These are phyloP conservation scores for Strigamia crassipes DNA, from an alignment of 2,888 invertebrate species.

Conservation along the genomic window DNA sequence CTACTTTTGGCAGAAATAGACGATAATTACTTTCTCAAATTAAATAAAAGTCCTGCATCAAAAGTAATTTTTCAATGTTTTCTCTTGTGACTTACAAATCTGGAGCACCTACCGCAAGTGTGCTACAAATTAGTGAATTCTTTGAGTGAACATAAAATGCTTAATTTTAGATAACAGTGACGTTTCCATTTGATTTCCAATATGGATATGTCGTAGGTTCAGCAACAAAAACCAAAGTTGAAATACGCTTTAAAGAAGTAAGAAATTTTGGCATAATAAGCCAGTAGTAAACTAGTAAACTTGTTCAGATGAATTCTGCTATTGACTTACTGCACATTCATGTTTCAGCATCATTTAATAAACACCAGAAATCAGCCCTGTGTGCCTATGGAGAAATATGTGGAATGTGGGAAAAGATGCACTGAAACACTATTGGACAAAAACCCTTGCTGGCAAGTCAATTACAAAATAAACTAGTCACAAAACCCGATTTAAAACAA, in stretches of 20 bases:
- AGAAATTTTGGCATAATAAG: no score
- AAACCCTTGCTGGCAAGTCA: not conserved
- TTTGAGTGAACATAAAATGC: no score
- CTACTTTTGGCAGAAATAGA: no score
- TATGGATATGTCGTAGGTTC: not conserved
- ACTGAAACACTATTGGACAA: not conserved
- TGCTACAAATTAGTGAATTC: no score
- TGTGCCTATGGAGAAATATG: not conserved
- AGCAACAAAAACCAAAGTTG: not conserved
- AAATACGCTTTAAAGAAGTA: not conserved
- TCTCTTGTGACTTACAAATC: no score
- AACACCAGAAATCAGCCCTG: not conserved
- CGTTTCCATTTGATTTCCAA: not conserved
- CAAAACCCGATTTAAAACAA: no score
- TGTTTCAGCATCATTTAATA: not conserved
- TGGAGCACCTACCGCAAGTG: no score
- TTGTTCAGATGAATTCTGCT: no score
- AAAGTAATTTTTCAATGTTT: no score
- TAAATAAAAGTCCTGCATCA: no score
- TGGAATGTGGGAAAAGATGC: not conserved
- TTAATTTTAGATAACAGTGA: not conserved
- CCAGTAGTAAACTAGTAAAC: no score
- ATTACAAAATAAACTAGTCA: not conserved
- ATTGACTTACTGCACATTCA: not conserved
- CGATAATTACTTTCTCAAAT: no score